Evolutionary conservation across 23 tunicate species (phyloP).

Genomic region (Trididemnum clinides): DNA sequence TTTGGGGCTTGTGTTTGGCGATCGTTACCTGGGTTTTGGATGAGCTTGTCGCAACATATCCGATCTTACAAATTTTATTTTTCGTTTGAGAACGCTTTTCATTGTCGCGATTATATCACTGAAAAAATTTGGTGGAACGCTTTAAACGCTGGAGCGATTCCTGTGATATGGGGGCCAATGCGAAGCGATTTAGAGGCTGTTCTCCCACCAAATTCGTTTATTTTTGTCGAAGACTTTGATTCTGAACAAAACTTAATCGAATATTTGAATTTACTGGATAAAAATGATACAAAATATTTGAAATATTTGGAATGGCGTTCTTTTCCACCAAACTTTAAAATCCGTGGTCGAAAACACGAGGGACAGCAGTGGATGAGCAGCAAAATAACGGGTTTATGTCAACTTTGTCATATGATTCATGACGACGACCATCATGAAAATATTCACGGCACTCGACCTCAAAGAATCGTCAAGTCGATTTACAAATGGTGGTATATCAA

Average conservation of each 20-base stretch:
- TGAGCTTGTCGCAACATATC: not conserved
- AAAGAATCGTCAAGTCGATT: conserved; percentile 4
- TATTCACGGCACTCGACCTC: conserved; percentile 11
- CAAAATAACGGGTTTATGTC: conserved; percentile 1
- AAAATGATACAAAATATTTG: conserved; percentile 18
- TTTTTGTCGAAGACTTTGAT: conserved; percentile 55
- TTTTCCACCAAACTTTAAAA: not conserved
- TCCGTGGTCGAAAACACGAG: not conserved
- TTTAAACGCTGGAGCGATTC: conserved; percentile 44
- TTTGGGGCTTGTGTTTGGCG: conserved; percentile 14
- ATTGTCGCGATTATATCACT: conserved; percentile 58
- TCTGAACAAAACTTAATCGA: conserved; percentile 23
- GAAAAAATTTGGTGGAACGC: conserved; percentile 46
- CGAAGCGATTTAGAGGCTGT: conserved; percentile 28
- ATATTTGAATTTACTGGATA: conserved; percentile 32
- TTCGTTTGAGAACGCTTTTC: conserved; percentile 65
- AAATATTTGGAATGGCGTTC: conserved; percentile 48
- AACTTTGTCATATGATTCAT: conserved; percentile 33
- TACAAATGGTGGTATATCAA: conserved; percentile 43
- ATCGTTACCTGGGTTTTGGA: conserved; percentile 27
- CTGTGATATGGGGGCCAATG: conserved; percentile 63
- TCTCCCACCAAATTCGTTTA: conserved; percentile 39
- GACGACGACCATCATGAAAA: conserved; percentile 35
- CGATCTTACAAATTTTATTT: conserved; percentile 59
- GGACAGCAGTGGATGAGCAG: not conserved